These are phyloP conservation scores for Leucoraja ocellata DNA, from an alignment of 2,797 vertebrate species.

Conservation along the genomic window DNA sequence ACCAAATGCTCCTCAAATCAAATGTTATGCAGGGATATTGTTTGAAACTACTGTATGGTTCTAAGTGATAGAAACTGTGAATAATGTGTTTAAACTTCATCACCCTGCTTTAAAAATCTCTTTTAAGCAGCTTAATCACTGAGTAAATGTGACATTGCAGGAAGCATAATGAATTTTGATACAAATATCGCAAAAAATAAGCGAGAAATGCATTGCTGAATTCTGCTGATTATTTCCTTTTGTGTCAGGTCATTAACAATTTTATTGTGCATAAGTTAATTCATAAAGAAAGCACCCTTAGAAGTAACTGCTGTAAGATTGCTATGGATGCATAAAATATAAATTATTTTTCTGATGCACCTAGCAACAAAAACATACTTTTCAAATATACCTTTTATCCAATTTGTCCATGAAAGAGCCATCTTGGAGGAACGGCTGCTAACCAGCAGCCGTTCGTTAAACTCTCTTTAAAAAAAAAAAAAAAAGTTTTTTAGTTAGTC, in stretches of 20 bases:
- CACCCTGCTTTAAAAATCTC: not conserved
- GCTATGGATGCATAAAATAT: not conserved
- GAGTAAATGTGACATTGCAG: too few relatives aligned
- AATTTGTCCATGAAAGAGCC: too few relatives aligned
- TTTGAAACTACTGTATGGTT: too few relatives aligned
- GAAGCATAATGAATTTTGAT: not conserved
- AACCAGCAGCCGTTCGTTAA: too few relatives aligned
- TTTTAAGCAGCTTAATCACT: not conserved
- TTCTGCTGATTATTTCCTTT: slow-evolving; percentile 7
- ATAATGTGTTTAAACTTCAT: not conserved
- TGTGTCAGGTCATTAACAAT: not conserved
- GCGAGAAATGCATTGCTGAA: not conserved
- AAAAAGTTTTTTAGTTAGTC: too few relatives aligned
- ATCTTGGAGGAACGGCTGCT: too few relatives aligned
- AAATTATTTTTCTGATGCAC: not conserved
- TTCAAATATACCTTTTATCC: not conserved
- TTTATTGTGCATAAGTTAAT: not conserved
- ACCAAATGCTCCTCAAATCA: not conserved
- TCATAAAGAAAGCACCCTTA: not conserved
- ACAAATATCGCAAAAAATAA: not conserved
- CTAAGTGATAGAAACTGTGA: not conserved
- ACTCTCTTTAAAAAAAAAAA: too few relatives aligned
- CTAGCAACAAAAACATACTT: not conserved
- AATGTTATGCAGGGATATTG: not conserved
- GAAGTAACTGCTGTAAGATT: not conserved